These are phyloP conservation scores for Spea bombifrons DNA, from an alignment of 2,113 vertebrate genomes.

Conservation along the genomic window DNA sequence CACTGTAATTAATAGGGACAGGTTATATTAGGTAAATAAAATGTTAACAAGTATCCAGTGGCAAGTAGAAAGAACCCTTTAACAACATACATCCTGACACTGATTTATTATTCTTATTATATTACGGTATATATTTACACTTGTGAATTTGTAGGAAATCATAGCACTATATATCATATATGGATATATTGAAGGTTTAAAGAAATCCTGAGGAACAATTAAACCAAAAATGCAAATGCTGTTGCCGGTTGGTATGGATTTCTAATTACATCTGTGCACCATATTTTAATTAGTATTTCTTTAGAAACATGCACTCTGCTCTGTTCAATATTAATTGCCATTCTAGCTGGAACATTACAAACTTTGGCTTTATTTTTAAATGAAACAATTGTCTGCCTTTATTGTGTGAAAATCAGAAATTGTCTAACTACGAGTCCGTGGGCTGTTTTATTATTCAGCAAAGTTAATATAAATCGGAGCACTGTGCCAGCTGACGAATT, in stretches of 20 bases:
- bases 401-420: background rate
- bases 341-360: background rate
- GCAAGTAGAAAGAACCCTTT: no score
- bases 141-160: no score
- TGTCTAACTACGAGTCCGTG: conserved; percentile 6
- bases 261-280: background rate
- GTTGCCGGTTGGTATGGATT: background rate
- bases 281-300: background rate
- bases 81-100: no score
- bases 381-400: background rate
- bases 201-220: no score
- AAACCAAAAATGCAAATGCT: background rate
- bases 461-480: conserved; percentile 40
- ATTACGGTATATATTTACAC: no score
- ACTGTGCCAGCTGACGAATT: conserved; percentile 35
- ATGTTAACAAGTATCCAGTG: no score
- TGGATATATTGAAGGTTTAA: no score
- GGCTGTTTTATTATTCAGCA: conserved; percentile 6
- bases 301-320: background rate
- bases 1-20: no score
- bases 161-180: no score
- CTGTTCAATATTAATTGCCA: background rate
- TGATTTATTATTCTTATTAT: no score
- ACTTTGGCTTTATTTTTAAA: background rate
- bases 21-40: no score